Evolutionary conservation across 2,888 invertebrate genomes (phyloP).

Genomic region (Apoda limacodes): DNA sequence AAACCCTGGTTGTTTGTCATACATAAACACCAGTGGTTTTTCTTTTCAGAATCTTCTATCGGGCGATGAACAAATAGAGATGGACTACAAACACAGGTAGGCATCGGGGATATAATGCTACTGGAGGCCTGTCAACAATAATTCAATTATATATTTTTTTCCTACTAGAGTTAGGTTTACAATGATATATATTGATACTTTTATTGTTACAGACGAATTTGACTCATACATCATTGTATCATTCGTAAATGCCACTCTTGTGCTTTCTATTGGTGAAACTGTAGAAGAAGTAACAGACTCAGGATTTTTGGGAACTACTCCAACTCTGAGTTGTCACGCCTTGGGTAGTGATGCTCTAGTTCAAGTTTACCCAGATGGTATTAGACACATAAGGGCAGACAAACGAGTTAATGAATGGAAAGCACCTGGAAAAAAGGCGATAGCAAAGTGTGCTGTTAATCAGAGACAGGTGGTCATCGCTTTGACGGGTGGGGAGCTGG

Average conservation of each 20-base stretch:
- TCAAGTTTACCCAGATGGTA: slow-evolving; percentile 99
- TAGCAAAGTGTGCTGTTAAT: slow-evolving; percentile 98
- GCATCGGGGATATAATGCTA: slow-evolving; percentile 39
- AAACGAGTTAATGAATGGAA: slow-evolving; percentile 99
- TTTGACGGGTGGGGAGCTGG: slow-evolving; percentile 95
- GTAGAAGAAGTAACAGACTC: slow-evolving; percentile 99
- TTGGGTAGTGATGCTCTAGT: slow-evolving; percentile 98
- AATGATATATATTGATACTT: slow-evolving; percentile 38
- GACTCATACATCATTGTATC: slow-evolving; percentile 99
- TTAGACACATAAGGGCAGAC: slow-evolving; percentile 97
- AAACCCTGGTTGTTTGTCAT: slow-evolving; percentile 73
- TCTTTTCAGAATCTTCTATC: slow-evolving; percentile 78
- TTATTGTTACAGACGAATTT: slow-evolving; percentile 91
- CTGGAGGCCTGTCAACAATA: slow-evolving; percentile 36
- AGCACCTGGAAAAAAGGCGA: slow-evolving; percentile 96
- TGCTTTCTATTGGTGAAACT: slow-evolving; percentile 98
- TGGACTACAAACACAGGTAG: slow-evolving; percentile 54
- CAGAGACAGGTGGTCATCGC: slow-evolving; percentile 99
- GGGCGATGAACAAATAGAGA: slow-evolving; percentile 56
- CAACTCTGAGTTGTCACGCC: slow-evolving; percentile 97
- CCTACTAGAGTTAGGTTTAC: slow-evolving; percentile 17
- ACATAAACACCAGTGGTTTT: slow-evolving; percentile 94
- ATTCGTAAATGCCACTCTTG: slow-evolving; percentile 97
- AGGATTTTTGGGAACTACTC: slow-evolving; percentile 98
- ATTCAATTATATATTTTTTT: slow-evolving; percentile 17